Percentiles rank a stretch among this genome's conserved stretches.
Evolutionary conservation across 2,113 vertebrate genomes (phyloP).

Genomic region (Boulengeromyrus knoepffleri): DNA sequence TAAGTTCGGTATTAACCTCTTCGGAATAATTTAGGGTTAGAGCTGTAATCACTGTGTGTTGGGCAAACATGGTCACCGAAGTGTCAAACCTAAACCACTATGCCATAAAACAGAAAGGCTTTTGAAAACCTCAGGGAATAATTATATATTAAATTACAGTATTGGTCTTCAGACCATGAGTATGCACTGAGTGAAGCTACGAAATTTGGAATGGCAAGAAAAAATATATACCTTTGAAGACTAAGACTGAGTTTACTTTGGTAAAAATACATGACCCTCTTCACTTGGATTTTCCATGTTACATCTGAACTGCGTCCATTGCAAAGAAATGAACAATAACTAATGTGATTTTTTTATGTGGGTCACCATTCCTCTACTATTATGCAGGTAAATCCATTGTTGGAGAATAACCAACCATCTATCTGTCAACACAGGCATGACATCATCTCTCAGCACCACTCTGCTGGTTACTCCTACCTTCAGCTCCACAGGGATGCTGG

Average conservation of each 20-base stretch:
- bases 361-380: background rate
- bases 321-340: background rate
- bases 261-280: background rate
- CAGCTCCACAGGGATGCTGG: background rate
- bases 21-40: background rate
- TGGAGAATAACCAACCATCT: background rate
- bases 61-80: background rate
- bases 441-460: background rate
- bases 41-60: background rate
- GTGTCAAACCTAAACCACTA: background rate
- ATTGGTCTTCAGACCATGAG: background rate
- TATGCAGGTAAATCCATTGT: slow-evolving; percentile 4
- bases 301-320: background rate
- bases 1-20: background rate
- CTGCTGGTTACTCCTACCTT: background rate
- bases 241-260: background rate
- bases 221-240: background rate
- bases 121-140: background rate
- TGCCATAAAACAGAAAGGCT: background rate
- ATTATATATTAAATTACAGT: background rate
- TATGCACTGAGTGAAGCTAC: background rate
- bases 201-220: background rate
- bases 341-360: background rate
- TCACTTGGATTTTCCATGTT: background rate
- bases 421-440: background rate